Evolutionary conservation across 2,888 invertebrate species (phyloP).

Genomic region (Drosophila differens): DNA sequence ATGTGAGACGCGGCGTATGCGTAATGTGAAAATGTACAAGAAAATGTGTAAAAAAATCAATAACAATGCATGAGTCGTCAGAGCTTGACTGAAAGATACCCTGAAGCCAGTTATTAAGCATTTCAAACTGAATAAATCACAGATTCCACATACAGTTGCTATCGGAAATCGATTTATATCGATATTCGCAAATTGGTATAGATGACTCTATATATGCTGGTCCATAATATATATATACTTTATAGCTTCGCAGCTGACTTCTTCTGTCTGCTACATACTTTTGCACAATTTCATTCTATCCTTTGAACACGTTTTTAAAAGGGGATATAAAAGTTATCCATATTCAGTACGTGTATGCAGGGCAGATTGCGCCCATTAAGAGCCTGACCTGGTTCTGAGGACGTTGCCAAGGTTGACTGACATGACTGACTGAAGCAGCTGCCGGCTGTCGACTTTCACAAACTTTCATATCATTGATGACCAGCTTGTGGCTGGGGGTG

Average conservation of each 20-base stretch:
- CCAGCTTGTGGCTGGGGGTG: not conserved
- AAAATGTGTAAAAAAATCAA: not conserved
- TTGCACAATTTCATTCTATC: not conserved
- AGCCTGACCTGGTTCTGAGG: conserved; percentile 25
- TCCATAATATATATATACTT: not conserved
- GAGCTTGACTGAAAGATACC: not conserved
- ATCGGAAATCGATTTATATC: not conserved
- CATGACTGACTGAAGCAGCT: conserved; percentile 12
- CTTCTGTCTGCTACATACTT: not conserved
- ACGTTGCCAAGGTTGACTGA: conserved; percentile 31
- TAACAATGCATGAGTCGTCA: not conserved
- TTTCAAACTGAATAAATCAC: not conserved
- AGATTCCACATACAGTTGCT: not conserved
- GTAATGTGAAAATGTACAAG: conserved; percentile 13
- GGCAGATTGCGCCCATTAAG: conserved; percentile 4
- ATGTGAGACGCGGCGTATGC: conserved; percentile 19
- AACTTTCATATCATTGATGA: conserved; percentile 31
- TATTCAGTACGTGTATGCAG: not conserved
- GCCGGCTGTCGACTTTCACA: conserved; percentile 14
- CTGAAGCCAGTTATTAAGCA: not conserved
- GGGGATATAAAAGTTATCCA: not conserved
- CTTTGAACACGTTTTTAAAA: not conserved
- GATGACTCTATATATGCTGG: not conserved
- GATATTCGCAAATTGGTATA: not conserved
- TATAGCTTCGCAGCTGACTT: not conserved